phyloP scores from a whole-genome alignment of 2,113 vertebrate species.

The Bostrychus sinensis region DNA sequence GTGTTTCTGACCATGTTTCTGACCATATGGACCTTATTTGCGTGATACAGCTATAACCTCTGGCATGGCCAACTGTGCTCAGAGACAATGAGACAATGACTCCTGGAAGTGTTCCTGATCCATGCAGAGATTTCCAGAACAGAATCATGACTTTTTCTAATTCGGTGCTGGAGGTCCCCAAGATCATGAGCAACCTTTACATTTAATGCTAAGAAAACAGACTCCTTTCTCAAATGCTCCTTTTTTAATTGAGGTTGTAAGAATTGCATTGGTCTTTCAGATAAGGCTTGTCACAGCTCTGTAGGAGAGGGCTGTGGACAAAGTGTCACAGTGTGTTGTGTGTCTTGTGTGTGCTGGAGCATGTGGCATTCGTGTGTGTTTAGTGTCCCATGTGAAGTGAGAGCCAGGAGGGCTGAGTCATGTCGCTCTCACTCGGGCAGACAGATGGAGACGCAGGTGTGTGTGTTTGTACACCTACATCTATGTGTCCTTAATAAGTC shows the following conservation, averaged over 20 bases:
- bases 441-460: slow-evolving; percentile 74
- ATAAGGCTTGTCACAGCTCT: slow-evolving; percentile 49
- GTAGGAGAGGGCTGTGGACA: slow-evolving; percentile 45
- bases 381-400: slow-evolving; percentile 54
- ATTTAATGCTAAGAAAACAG: no score
- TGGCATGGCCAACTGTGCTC: no score
- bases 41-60: no score
- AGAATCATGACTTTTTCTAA: no score
- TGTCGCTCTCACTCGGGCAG: slow-evolving; percentile 60
- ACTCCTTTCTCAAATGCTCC: background rate
- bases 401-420: slow-evolving; percentile 66
- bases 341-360: slow-evolving; percentile 11
- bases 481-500: slow-evolving; percentile 19
- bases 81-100: no score
- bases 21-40: no score
- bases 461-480: slow-evolving; percentile 27
- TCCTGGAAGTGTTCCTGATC: no score
- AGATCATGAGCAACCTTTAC: no score
- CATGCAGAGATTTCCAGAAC: no score
- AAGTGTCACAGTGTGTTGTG: slow-evolving; percentile 27
- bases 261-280: slow-evolving; percentile 33
- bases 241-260: background rate
- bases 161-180: no score
- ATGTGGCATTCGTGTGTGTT: slow-evolving; percentile 41
- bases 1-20: no score